phyloP scores from a whole-genome alignment of 2,888 invertebrate genomes.

The Anagyrus pseudococci region DNA sequence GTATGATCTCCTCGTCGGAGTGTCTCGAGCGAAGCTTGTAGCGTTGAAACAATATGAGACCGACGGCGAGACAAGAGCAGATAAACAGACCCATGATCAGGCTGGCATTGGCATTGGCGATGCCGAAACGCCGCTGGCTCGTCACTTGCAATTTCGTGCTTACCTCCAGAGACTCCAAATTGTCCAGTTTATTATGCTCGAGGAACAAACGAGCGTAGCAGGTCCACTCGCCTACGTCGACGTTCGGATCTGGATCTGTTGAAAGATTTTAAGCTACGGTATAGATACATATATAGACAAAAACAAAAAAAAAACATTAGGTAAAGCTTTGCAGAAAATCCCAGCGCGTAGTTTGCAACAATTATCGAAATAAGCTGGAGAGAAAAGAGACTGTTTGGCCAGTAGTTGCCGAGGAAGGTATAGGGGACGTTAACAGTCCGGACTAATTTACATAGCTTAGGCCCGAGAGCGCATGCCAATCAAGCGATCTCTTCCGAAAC shows the following conservation, averaged over 20 bases:
- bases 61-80: neutral
- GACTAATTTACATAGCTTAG: no score
- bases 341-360: no score
- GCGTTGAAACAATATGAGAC: neutral
- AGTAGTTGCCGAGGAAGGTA: no score
- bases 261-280: no score
- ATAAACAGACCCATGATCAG: neutral
- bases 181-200: neutral
- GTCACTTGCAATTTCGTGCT: neutral
- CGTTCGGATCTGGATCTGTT: neutral
- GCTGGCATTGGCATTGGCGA: neutral
- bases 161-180: constrained; percentile 10
- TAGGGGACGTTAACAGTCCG: no score
- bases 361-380: no score
- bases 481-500: no score
- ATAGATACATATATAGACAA: neutral
- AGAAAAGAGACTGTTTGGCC: no score
- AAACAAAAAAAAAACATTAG: neutral
- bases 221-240: constrained; percentile 33
- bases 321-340: neutral
- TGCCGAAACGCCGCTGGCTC: neutral
- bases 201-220: constrained; percentile 30
- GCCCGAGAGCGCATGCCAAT: no score
- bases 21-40: neutral
- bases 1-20: neutral